Conservation (phyloP, 2,888 invertebrate genomes). For the Danaus chrysippus region DNA sequence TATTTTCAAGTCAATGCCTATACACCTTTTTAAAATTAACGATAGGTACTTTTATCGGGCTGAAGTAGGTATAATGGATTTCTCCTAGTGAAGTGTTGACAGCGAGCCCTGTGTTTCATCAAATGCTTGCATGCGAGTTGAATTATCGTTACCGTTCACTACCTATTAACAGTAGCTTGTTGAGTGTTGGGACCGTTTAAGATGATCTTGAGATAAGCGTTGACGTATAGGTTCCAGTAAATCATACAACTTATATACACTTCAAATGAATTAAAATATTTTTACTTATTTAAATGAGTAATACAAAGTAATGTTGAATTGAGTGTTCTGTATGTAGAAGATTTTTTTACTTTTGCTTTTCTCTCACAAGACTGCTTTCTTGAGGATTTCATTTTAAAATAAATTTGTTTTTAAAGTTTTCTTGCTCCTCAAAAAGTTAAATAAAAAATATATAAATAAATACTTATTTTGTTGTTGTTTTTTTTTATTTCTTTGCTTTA, state of each 20-base stretch:
- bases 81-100: constrained; percentile 18
- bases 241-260: constrained; percentile 3
- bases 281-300: too few relatives aligned
- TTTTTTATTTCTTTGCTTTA: too few relatives aligned
- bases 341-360: too few relatives aligned
- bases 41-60: background rate
- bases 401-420: too few relatives aligned
- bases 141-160: constrained; percentile 21
- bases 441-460: too few relatives aligned
- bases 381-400: too few relatives aligned
- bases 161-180: constrained; percentile 29
- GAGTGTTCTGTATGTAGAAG: too few relatives aligned
- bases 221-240: constrained; percentile 16
- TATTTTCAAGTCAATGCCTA: background rate
- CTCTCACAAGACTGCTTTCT: too few relatives aligned
- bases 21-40: background rate
- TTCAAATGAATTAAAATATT: background rate
- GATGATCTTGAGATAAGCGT: constrained; percentile 16
- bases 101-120: constrained; percentile 14
- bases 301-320: too few relatives aligned
- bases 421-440: too few relatives aligned
- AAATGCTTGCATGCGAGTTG: constrained; percentile 23
- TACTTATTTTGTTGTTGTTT: too few relatives aligned
- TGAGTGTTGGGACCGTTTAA: constrained; percentile 18
- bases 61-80: constrained; percentile 11